Conservation (phyloP, 2,113 vertebrate genomes). For the Hyaena hyaena region DNA sequence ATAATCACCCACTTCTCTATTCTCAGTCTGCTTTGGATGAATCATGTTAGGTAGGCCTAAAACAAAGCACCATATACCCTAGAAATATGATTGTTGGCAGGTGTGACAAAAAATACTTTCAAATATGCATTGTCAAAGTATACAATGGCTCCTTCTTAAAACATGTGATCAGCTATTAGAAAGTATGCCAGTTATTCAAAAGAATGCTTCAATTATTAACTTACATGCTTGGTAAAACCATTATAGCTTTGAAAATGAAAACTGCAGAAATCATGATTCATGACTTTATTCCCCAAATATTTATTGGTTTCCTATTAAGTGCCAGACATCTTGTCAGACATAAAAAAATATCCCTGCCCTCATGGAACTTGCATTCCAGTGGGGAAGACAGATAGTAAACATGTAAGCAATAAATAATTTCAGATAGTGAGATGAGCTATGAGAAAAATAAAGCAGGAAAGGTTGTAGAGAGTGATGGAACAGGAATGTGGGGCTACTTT, state of each 20-base stretch:
- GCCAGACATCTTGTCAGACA: background rate
- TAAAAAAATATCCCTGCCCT: background rate
- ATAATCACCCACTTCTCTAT: background rate
- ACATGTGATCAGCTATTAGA: background rate
- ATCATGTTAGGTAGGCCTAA: background rate
- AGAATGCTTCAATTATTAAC: background rate
- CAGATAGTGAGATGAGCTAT: background rate
- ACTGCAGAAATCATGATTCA: background rate
- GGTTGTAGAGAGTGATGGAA: background rate
- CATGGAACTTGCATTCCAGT: background rate
- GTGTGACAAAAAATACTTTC: background rate
- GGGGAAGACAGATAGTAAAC: background rate
- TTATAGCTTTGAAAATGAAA: background rate
- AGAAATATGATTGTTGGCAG: background rate
- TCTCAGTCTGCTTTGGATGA: background rate
- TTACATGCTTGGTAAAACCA: background rate
- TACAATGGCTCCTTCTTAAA: background rate
- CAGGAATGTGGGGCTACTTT: background rate
- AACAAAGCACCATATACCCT: background rate
- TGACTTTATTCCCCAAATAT: background rate
- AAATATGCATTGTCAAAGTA: background rate
- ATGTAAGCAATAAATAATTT: background rate
- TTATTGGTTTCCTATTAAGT: background rate
- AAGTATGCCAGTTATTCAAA: background rate
- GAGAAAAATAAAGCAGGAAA: background rate